Conservation (phyloP, 2,888 invertebrate species). For the Octonoba sinensis region DNA sequence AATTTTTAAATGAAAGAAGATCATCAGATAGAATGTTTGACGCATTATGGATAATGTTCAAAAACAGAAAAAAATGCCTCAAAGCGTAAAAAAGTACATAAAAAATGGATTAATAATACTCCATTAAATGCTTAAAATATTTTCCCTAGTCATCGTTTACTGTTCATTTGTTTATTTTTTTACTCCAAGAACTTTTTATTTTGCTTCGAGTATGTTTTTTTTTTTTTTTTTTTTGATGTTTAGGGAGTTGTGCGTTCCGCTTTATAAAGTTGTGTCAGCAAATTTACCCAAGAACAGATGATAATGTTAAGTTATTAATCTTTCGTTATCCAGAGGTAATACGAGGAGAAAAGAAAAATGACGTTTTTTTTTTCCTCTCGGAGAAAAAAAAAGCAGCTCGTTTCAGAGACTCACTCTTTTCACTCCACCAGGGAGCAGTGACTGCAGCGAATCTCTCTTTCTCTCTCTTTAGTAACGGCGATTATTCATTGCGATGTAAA, state of each 20-base stretch:
- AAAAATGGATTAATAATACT: slow-evolving; percentile 54
- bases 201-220: too few species aligned
- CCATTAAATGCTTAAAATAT: slow-evolving; percentile 61
- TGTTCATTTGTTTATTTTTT: slow-evolving; percentile 31
- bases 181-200: slow-evolving; percentile 10
- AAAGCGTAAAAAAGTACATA: background rate
- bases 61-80: slow-evolving; percentile 12
- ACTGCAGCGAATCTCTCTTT: background rate
- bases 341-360: slow-evolving; percentile 11
- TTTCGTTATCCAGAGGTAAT: slow-evolving; percentile 42
- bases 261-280: slow-evolving; percentile 45
- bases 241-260: background rate
- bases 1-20: too few species aligned
- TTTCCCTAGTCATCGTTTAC: slow-evolving; percentile 43
- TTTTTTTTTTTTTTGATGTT: slow-evolving; percentile 18
- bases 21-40: slow-evolving; percentile 3
- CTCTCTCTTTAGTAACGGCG: slow-evolving; percentile 1
- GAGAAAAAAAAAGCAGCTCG: too few species aligned
- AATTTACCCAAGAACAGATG: slow-evolving; percentile 50
- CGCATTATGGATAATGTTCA: slow-evolving; percentile 45
- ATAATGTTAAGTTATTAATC: slow-evolving; percentile 58
- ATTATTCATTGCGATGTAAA: slow-evolving; percentile 52
- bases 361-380: too few species aligned
- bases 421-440: slow-evolving; percentile 36
- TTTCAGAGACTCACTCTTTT: background rate